phyloP scores from a whole-genome alignment of 2,113 vertebrate genomes.

The Tonatia bakeri region DNA sequence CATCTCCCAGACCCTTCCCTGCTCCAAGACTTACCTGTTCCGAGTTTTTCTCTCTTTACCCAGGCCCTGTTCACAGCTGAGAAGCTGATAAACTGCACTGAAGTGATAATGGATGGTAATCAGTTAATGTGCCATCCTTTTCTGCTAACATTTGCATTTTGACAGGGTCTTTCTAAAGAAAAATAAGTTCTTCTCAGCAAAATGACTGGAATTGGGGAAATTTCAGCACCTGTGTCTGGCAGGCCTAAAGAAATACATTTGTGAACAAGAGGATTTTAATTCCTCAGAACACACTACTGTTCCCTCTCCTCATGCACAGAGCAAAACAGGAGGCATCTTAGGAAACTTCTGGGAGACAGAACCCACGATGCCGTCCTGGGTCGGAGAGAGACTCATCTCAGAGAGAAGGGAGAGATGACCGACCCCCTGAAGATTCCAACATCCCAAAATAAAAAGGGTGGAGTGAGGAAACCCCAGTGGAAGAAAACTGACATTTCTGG shows the following conservation, averaged over 20 bases:
- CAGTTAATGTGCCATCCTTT: conserved; percentile 64
- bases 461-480: background rate
- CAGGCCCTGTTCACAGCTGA: conserved; percentile 54
- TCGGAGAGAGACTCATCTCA: background rate
- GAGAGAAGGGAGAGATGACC: background rate
- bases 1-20: background rate
- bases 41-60: background rate
- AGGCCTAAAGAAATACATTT: background rate
- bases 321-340: background rate
- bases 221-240: background rate
- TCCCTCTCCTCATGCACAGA: background rate
- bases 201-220: conserved; percentile 9
- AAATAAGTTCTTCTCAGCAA: conserved; percentile 28
- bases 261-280: background rate
- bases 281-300: background rate
- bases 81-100: conserved; percentile 57
- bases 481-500: conserved; percentile 31
- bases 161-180: conserved; percentile 57
- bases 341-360: background rate
- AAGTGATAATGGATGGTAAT: conserved; percentile 68
- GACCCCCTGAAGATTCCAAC: background rate
- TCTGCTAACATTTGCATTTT: conserved; percentile 64
- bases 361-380: background rate
- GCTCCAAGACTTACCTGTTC: background rate
- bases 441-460: background rate